Evolutionary conservation across 2,113 vertebrate species (phyloP).

Genomic region (Carlito syrichta): DNA sequence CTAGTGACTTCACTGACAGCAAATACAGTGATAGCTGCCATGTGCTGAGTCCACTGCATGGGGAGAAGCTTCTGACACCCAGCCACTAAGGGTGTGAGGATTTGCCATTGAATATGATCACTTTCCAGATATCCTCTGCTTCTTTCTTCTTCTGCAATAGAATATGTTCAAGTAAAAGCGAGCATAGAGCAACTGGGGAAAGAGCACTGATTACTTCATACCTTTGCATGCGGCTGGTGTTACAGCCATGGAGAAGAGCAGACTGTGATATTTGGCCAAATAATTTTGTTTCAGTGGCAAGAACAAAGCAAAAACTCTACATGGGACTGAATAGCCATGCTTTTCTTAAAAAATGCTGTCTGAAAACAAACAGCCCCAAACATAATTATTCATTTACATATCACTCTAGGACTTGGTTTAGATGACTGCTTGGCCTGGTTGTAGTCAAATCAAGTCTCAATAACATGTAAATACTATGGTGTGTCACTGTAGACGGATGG

Average conservation of each 20-base stretch:
- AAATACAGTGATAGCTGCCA: not conserved
- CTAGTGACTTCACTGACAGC: not conserved
- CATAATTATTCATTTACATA: not conserved
- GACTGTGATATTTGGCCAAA: not conserved
- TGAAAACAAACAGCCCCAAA: not conserved
- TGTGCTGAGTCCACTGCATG: not conserved
- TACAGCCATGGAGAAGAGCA: not conserved
- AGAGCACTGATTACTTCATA: not conserved
- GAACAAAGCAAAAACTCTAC: not conserved
- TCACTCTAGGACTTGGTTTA: not conserved
- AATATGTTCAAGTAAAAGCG: not conserved
- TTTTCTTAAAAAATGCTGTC: not conserved
- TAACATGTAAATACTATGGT: accelerated
- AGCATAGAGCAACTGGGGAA: not conserved
- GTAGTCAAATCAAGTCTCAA: not conserved
- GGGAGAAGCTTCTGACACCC: not conserved
- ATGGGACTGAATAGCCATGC: not conserved
- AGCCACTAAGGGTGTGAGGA: not conserved
- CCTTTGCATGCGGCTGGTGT: not conserved
- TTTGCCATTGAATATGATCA: not conserved
- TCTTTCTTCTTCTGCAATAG: not conserved
- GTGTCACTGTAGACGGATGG: accelerated
- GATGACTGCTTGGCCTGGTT: not conserved
- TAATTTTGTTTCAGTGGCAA: not conserved
- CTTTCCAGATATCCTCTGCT: not conserved